Evolutionary conservation across 2,888 invertebrate genomes (phyloP).

Genomic region (Chalcis sispes): DNA sequence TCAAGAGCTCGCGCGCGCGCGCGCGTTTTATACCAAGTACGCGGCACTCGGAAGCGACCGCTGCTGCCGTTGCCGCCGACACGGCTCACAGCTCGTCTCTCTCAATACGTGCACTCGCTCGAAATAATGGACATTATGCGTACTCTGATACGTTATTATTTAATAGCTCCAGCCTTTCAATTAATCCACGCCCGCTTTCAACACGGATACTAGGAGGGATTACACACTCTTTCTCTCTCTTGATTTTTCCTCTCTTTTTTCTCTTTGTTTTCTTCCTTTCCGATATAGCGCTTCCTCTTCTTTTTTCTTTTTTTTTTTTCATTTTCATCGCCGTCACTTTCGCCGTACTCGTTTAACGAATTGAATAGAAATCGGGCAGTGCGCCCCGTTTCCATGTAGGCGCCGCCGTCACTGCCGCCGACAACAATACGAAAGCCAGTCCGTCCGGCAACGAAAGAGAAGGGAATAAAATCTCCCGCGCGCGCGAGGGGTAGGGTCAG

Average conservation of each 20-base stretch:
- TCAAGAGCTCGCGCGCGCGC: too few species aligned
- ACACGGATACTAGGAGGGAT: conserved; percentile 36
- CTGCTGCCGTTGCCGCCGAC: too few species aligned
- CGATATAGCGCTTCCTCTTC: conserved; percentile 1
- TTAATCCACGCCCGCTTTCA: conserved; percentile 32
- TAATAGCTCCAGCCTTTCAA: conserved; percentile 40
- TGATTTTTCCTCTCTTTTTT: background rate
- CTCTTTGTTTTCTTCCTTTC: background rate
- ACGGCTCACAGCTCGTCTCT: background rate
- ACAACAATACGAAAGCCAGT: conserved; percentile 24
- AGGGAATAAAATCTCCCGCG: conserved; percentile 33
- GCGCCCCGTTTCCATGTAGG: background rate
- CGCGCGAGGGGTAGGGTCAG: conserved; percentile 1
- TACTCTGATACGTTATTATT: conserved; percentile 45
- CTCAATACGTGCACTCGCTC: background rate
- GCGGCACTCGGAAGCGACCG: too few species aligned
- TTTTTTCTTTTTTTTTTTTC: background rate
- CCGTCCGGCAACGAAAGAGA: too few species aligned
- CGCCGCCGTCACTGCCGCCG: background rate
- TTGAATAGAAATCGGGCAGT: conserved; percentile 4
- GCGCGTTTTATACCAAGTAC: too few species aligned
- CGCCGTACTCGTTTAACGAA: conserved; percentile 15
- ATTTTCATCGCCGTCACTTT: background rate
- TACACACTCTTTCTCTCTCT: conserved; percentile 1
- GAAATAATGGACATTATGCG: conserved; percentile 16